A percentile compares a stretch with the other conserved stretches of the same genome.
These are phyloP conservation scores for Malachius bipustulatus DNA, from an alignment of 2,888 invertebrate species.

Conservation along the genomic window DNA sequence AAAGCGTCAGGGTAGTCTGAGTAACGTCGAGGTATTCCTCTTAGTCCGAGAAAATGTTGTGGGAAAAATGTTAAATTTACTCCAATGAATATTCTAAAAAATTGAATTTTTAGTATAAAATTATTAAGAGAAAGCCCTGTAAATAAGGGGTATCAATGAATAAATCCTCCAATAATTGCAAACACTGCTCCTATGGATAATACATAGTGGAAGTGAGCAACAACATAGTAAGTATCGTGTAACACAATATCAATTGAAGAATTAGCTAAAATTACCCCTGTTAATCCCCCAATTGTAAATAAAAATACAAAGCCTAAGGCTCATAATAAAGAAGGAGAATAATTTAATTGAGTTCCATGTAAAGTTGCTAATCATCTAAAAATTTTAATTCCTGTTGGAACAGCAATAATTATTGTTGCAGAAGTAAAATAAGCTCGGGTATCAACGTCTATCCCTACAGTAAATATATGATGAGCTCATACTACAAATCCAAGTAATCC, in stretches of 20 bases:
- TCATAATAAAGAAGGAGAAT: conserved; percentile 48
- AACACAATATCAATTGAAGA: conserved; percentile 61
- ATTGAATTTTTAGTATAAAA: too few species aligned
- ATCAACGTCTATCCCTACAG: conserved; percentile 71
- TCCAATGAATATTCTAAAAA: too few species aligned
- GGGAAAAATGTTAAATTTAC: too few species aligned
- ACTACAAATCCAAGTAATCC: conserved; percentile 73
- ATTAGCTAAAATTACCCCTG: conserved; percentile 54
- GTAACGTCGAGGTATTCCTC: too few species aligned
- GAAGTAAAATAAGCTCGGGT: too few species aligned
- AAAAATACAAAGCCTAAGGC: conserved; percentile 63
- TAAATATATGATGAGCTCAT: conserved; percentile 79
- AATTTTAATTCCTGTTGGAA: conserved; percentile 48
- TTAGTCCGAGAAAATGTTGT: too few species aligned
- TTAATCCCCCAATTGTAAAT: conserved; percentile 62
- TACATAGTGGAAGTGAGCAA: conserved; percentile 71
- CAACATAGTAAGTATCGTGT: conserved; percentile 71
- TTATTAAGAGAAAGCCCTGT: too few species aligned
- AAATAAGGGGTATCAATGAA: too few species aligned
- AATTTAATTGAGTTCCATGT: conserved; percentile 48
- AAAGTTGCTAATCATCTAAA: conserved; percentile 52
- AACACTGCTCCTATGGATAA: too few species aligned
- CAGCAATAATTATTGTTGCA: conserved; percentile 77
- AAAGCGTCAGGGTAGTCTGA: too few species aligned
- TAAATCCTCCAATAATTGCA: too few species aligned